Conservation (phyloP, 2,888 invertebrate species). For the Hyposoter didymator region DNA sequence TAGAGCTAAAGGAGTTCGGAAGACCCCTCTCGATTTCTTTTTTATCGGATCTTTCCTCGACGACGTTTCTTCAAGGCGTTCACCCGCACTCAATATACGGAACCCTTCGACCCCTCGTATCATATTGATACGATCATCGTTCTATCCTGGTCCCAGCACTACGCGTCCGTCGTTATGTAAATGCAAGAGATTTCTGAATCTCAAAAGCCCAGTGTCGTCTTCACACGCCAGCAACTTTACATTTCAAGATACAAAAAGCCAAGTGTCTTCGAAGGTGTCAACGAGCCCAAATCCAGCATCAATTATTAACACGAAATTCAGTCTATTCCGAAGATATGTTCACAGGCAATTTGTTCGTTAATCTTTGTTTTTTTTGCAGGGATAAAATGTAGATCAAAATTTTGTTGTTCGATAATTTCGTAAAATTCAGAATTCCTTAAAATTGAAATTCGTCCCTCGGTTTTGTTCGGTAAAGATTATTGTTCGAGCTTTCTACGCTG, state of each 20-base stretch:
- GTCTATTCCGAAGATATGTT: not conserved
- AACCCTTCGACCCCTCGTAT: constrained; percentile 23
- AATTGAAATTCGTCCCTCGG: no score
- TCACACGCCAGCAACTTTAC: not conserved
- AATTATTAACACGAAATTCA: not conserved
- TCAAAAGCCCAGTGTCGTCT: not conserved
- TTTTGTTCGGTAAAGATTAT: no score
- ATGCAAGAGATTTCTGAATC: constrained; percentile 18
- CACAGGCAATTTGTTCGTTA: not conserved
- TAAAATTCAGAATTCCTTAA: no score
- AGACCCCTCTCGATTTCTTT: constrained; percentile 29
- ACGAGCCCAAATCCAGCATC: not conserved
- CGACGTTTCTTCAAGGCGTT: constrained; percentile 3
- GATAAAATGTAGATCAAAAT: no score
- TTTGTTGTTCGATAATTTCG: no score
- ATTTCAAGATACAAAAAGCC: not conserved
- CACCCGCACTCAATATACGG: constrained; percentile 31
- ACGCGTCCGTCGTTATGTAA: constrained; percentile 20
- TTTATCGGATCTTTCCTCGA: constrained; percentile 20
- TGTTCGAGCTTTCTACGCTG: no score
- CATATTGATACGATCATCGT: constrained; percentile 14
- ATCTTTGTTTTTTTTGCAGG: not conserved
- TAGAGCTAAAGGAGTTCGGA: not conserved
- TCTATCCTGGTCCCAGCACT: not conserved
- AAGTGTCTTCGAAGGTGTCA: not conserved